Percentiles rank a stretch among this genome's conserved stretches.
These are phyloP conservation scores for Andrena flavipes DNA, from an alignment of 2,888 invertebrate genomes.

Conservation along the genomic window DNA sequence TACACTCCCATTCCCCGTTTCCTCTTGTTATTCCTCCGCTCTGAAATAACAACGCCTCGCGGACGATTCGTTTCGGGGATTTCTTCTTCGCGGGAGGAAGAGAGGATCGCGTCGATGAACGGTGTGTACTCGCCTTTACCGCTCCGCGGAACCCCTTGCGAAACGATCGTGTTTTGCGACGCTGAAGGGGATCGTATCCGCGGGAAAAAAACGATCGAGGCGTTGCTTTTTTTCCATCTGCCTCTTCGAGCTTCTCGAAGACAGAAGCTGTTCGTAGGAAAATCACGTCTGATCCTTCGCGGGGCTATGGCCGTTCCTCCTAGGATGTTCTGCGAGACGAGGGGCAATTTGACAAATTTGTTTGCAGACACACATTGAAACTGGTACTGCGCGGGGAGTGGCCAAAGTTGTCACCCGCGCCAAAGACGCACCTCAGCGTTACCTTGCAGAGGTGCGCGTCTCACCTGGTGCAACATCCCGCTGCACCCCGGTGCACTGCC, in stretches of 20 bases:
- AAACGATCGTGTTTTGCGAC: background rate
- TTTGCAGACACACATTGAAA: conserved; percentile 81
- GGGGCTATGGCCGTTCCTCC: background rate
- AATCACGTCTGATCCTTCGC: background rate
- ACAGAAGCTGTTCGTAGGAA: background rate
- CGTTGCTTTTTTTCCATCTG: background rate
- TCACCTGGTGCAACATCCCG: conserved; percentile 84
- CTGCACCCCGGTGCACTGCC: conserved; percentile 87
- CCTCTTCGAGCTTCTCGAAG: background rate
- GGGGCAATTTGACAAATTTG: background rate
- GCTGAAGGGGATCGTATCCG: background rate
- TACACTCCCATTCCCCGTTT: background rate
- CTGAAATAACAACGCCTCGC: conserved; percentile 11
- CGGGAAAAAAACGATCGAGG: background rate
- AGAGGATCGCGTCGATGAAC: background rate
- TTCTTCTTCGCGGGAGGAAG: background rate
- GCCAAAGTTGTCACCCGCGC: conserved; percentile 85
- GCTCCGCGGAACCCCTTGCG: background rate
- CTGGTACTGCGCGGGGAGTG: conserved; percentile 87
- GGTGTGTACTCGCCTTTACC: background rate
- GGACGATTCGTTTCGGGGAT: conserved; percentile 3
- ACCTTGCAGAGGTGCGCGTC: conserved; percentile 84
- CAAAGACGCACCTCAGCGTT: conserved; percentile 84
- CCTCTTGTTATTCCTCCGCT: conserved; percentile 11
- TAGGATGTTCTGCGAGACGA: background rate